These are phyloP conservation scores for Zosterops borbonicus DNA, from an alignment of 2,113 vertebrate genomes.

Conservation along the genomic window DNA sequence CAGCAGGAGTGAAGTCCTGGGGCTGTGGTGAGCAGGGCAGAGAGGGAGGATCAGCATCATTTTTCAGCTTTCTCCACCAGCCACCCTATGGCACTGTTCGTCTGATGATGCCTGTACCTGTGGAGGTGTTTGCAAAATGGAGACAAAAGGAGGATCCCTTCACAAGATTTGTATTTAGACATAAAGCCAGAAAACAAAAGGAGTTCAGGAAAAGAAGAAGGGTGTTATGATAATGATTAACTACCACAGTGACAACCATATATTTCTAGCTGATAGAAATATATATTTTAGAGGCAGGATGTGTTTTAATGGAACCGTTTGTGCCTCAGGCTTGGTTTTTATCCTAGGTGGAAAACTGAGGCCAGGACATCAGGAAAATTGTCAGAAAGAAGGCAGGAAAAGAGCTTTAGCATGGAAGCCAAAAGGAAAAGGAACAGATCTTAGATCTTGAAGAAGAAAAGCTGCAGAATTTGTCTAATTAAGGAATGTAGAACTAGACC, in stretches of 20 bases:
- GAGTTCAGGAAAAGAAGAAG: neutral
- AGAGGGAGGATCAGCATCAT: neutral
- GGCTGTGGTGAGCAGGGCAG: neutral
- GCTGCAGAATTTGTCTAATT: conserved; percentile 47
- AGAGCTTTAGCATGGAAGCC: neutral
- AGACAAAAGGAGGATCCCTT: neutral
- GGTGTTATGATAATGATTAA: neutral
- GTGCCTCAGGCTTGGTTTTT: neutral
- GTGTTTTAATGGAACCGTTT: neutral
- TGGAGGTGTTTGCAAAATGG: neutral
- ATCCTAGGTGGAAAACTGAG: neutral
- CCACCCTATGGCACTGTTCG: neutral
- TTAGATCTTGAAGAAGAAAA: neutral
- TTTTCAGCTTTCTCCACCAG: neutral
- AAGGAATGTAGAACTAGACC: conserved; percentile 63
- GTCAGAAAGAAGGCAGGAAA: neutral
- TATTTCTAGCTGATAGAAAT: neutral
- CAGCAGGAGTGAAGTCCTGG: neutral
- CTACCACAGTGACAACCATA: neutral
- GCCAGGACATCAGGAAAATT: neutral
- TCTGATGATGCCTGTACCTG: neutral
- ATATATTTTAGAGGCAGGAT: neutral
- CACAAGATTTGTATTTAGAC: neutral
- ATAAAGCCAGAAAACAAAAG: neutral
- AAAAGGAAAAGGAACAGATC: neutral